Percentiles rank a stretch among this genome's conserved stretches.
Evolutionary conservation across 2,888 invertebrate species (phyloP).

Genomic region (Taphrorychus bicolor): DNA sequence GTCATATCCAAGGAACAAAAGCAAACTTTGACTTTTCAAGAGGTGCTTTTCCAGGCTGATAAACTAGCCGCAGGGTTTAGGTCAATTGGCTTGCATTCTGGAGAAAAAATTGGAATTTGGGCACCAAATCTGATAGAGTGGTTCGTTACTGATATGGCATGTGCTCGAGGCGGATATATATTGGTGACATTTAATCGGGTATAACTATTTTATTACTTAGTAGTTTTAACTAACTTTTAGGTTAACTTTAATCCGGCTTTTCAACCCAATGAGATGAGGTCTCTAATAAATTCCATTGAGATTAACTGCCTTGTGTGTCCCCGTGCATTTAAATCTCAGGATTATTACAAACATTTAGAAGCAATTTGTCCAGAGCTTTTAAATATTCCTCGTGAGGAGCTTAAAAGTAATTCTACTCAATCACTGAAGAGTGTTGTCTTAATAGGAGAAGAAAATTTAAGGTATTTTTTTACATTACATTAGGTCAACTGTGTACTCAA

Average conservation of each 20-base stretch:
- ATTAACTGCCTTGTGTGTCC: slow-evolving; percentile 72
- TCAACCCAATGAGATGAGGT: slow-evolving; percentile 72
- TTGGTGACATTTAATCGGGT: no score
- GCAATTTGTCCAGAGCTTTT: slow-evolving; percentile 67
- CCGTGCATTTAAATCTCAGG: slow-evolving; percentile 67
- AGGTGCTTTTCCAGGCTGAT: slow-evolving; percentile 67
- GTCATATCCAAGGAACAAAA: slow-evolving; percentile 66
- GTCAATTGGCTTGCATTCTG: slow-evolving; percentile 70
- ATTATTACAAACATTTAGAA: slow-evolving; percentile 72
- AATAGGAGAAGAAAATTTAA: slow-evolving; percentile 61
- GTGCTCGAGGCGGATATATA: slow-evolving; percentile 74
- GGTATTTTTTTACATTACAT: slow-evolving; percentile 55
- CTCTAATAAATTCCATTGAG: slow-evolving; percentile 74
- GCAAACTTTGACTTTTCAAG: slow-evolving; percentile 62
- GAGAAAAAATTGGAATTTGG: slow-evolving; percentile 82
- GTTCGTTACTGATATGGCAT: slow-evolving; percentile 74
- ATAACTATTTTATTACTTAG: no score
- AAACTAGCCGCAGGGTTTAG: slow-evolving; percentile 73
- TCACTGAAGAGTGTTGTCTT: slow-evolving; percentile 65
- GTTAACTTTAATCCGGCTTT: slow-evolving; percentile 83
- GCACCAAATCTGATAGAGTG: slow-evolving; percentile 81
- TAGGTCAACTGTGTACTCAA: no score
- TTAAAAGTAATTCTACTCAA: slow-evolving; percentile 62
- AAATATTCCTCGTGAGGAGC: slow-evolving; percentile 59
- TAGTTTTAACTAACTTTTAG: slow-evolving; percentile 53